A percentile compares a stretch with the other conserved stretches of the same genome.
These are phyloP conservation scores for Teinopalpus imperialis DNA, from an alignment of 2,888 invertebrate genomes.

Conservation along the genomic window DNA sequence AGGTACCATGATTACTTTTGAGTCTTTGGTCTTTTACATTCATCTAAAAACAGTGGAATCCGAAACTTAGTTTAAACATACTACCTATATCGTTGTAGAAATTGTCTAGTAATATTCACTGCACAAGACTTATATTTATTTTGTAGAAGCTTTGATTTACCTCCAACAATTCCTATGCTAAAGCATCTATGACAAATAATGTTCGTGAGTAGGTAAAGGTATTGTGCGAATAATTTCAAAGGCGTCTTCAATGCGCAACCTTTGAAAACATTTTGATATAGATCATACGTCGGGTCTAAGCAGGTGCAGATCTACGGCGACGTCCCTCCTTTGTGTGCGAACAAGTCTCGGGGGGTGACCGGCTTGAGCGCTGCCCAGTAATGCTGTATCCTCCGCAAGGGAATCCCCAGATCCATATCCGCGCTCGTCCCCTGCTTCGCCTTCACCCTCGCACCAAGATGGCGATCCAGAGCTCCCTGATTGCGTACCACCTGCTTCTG, in stretches of 20 bases:
- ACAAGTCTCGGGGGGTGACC: slow-evolving; percentile 50
- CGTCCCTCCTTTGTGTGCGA: slow-evolving; percentile 65
- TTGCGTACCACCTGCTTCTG: slow-evolving; percentile 63
- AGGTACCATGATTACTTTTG: slow-evolving; percentile 40
- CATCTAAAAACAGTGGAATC: slow-evolving; percentile 52
- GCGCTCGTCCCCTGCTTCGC: slow-evolving; percentile 68
- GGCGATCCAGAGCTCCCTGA: slow-evolving; percentile 74
- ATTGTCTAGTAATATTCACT: slow-evolving; percentile 46
- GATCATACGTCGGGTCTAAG: slow-evolving; percentile 69
- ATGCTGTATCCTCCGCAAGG: slow-evolving; percentile 72
- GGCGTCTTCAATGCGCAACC: neutral
- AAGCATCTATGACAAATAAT: slow-evolving; percentile 59
- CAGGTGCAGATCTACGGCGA: slow-evolving; percentile 73
- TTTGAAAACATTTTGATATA: slow-evolving; percentile 16
- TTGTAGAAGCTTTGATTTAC: slow-evolving; percentile 28
- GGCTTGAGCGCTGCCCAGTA: slow-evolving; percentile 52
- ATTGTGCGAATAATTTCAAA: slow-evolving; percentile 18
- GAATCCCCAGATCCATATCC: slow-evolving; percentile 81
- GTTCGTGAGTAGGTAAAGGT: slow-evolving; percentile 39
- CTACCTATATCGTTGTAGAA: slow-evolving; percentile 61
- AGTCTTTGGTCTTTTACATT: slow-evolving; percentile 47
- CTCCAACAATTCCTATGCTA: slow-evolving; percentile 26
- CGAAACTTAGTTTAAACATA: slow-evolving; percentile 43
- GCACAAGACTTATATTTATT: slow-evolving; percentile 43
- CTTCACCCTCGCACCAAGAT: slow-evolving; percentile 81